Percentiles rank a stretch among this genome's conserved stretches.
Evolutionary conservation across 64 coral and sea anemone species (phyloP).

Genomic region (Catalaphyllia jardinei): DNA sequence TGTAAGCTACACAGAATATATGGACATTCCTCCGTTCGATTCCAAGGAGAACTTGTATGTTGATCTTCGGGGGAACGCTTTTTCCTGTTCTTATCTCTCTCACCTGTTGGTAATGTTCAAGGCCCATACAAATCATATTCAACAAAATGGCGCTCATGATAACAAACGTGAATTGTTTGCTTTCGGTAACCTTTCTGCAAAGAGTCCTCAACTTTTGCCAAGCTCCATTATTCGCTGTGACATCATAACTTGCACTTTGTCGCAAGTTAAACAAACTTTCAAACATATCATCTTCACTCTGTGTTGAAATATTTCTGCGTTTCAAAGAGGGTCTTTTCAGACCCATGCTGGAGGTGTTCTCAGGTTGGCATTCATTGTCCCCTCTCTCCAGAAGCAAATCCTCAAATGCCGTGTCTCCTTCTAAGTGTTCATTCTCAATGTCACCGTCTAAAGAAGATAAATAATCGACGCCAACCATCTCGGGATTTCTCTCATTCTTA

Average conservation of each 20-base stretch:
- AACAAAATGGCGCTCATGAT: constrained; percentile 78
- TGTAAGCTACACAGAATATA: too few relatives aligned
- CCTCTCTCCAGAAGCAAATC: neutral
- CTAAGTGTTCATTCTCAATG: neutral
- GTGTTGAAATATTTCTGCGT: neutral
- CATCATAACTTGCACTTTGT: constrained; percentile 82
- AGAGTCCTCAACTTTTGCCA: constrained; percentile 55
- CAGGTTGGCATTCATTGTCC: neutral
- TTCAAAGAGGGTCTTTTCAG: neutral
- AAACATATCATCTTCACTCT: constrained; percentile 56
- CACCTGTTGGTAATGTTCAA: constrained; percentile 87
- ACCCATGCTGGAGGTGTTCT: neutral
- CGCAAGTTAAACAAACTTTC: constrained; percentile 84
- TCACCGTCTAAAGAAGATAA: neutral
- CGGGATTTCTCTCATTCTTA: neutral
- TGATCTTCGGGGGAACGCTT: neutral
- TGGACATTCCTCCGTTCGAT: too few relatives aligned
- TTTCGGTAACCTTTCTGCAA: constrained; percentile 61
- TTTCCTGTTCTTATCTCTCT: neutral
- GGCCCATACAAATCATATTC: constrained; percentile 90
- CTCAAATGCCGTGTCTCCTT: neutral
- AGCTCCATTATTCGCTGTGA: constrained; percentile 35
- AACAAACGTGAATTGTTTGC: constrained; percentile 71
- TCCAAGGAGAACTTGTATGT: too few relatives aligned
- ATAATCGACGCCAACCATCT: neutral